Evolutionary conservation across 2,797 vertebrate species (phyloP).

Genomic region (Galago senegalensis): DNA sequence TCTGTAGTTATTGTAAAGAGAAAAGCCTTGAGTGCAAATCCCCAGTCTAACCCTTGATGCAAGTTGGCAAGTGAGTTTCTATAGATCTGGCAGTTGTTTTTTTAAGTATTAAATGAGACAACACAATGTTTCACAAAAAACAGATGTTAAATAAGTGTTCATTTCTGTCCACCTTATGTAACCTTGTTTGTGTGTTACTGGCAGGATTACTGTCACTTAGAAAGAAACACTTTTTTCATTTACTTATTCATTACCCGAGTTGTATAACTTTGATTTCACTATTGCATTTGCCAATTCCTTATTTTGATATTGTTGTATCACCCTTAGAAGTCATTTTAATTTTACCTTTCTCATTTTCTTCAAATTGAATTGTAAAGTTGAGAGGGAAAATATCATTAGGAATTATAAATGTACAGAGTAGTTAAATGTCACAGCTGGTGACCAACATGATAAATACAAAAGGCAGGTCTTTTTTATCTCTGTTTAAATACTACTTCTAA

Average conservation of each 20-base stretch:
- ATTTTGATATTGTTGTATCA: neutral
- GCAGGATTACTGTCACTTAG: neutral
- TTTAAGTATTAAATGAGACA: neutral
- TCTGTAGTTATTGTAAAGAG: neutral
- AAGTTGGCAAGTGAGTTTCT: neutral
- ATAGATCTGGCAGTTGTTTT: neutral
- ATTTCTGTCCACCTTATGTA: neutral
- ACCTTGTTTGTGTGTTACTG: neutral
- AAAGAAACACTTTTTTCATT: neutral
- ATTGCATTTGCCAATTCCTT: neutral
- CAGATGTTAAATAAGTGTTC: neutral
- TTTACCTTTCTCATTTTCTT: constrained; percentile 3
- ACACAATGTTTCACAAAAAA: constrained; percentile 34
- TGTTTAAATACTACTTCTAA: neutral
- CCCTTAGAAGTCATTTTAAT: constrained; percentile 3
- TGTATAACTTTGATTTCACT: neutral
- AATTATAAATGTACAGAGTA: neutral
- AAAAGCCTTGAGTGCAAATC: neutral
- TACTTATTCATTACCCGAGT: neutral
- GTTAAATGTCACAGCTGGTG: neutral
- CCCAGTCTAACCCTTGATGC: neutral
- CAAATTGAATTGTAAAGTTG: neutral
- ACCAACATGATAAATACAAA: neutral
- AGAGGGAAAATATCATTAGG: neutral
- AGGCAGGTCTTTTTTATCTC: neutral